These are phyloP conservation scores for Drosophila melanica DNA, from an alignment of 1,140 invertebrate species.

Conservation along the genomic window DNA sequence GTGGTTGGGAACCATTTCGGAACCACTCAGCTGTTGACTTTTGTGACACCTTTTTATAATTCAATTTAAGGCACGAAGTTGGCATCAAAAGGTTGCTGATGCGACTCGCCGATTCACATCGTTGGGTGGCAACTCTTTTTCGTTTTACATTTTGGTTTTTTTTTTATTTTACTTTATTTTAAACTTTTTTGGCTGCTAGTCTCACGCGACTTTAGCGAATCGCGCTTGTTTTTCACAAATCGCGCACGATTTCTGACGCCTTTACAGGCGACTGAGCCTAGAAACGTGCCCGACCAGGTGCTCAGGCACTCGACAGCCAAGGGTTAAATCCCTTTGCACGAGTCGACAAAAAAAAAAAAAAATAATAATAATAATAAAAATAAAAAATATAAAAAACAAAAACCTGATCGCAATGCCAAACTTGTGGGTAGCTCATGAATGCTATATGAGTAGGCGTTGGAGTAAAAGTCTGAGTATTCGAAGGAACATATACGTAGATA, in stretches of 20 bases:
- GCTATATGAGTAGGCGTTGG: not conserved
- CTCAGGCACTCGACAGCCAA: conserved; percentile 10
- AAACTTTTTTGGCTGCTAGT: not conserved
- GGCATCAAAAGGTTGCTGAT: conserved; percentile 68
- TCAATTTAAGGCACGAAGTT: conserved; percentile 63
- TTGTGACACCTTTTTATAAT: conserved; percentile 72
- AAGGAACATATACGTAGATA: no score
- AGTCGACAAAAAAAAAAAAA: not conserved
- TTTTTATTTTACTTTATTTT: not conserved
- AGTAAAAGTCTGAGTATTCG: not conserved
- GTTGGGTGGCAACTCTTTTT: conserved; percentile 10
- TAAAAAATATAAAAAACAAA: not conserved
- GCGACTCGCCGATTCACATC: conserved; percentile 18
- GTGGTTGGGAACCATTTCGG: not conserved
- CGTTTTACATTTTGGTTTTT: not conserved
- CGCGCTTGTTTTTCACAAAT: conserved; percentile 35
- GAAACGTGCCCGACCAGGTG: conserved; percentile 38
- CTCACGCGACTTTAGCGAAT: conserved; percentile 46
- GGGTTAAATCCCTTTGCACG: conserved; percentile 5
- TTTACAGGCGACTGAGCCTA: conserved; percentile 55
- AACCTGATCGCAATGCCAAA: conserved; percentile 16
- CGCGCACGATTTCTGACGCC: conserved; percentile 70
- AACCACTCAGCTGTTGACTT: conserved; percentile 51
- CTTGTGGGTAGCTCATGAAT: conserved; percentile 1
- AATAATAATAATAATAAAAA: no score